Evolutionary conservation across 1,140 invertebrate species (phyloP).

Genomic region (Latrodectus geometricus): DNA sequence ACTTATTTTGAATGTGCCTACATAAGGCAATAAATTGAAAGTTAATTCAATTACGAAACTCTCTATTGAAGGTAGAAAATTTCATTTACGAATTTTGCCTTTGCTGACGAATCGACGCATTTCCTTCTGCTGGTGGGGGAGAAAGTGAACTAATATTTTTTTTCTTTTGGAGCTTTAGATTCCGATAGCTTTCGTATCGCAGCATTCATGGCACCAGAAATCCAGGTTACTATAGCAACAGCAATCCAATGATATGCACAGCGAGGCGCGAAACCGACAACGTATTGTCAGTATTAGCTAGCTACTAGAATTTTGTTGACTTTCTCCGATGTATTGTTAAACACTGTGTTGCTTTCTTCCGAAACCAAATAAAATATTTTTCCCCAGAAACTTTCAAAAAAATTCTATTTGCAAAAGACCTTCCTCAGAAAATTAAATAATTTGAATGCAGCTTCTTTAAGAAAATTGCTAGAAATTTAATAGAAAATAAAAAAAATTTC

Average conservation of each 20-base stretch:
- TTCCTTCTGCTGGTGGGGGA: background rate
- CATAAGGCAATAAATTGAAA: background rate
- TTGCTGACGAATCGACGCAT: background rate
- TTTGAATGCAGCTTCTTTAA: too few relatives aligned
- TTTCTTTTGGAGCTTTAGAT: slow-evolving; percentile 8
- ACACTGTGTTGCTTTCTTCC: slow-evolving; percentile 2
- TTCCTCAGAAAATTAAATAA: too few relatives aligned
- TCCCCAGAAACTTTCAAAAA: too few relatives aligned
- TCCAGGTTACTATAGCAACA: slow-evolving; percentile 45
- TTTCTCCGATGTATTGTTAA: slow-evolving; percentile 22
- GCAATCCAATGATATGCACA: slow-evolving; percentile 43
- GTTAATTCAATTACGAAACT: slow-evolving; percentile 31
- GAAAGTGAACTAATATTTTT: background rate
- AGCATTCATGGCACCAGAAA: background rate
- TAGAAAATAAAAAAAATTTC: too few relatives aligned
- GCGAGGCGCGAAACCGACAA: slow-evolving; percentile 25
- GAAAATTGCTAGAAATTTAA: too few relatives aligned
- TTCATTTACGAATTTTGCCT: slow-evolving; percentile 2
- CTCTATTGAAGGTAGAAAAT: slow-evolving; percentile 20
- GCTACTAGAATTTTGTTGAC: slow-evolving; percentile 33
- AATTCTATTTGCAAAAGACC: too few relatives aligned
- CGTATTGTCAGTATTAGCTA: slow-evolving; percentile 32
- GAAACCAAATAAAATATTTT: background rate
- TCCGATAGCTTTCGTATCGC: slow-evolving; percentile 20
- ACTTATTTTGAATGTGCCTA: background rate